Conservation (phyloP, 1,140 invertebrate species). For the Hetaerina americana region DNA sequence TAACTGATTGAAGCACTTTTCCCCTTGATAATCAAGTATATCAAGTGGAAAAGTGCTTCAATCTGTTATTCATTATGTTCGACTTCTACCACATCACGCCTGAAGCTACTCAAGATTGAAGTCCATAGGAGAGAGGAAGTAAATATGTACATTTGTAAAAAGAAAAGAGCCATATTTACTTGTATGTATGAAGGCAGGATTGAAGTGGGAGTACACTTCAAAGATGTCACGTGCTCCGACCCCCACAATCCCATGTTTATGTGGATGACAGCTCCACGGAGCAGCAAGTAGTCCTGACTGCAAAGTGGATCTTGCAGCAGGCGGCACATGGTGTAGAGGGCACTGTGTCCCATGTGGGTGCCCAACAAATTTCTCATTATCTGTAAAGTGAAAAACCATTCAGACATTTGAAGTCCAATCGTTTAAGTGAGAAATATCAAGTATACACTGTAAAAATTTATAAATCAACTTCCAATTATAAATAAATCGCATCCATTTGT, state of each 20-base stretch:
- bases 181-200: conserved; percentile 67
- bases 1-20: too few relatives aligned
- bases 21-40: too few relatives aligned
- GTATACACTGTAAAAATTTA: too few relatives aligned
- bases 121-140: conserved; percentile 7
- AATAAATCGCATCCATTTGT: too few relatives aligned
- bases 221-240: conserved; percentile 48
- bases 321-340: conserved; percentile 69
- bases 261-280: conserved; percentile 77
- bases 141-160: conserved; percentile 1
- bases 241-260: conserved; percentile 77
- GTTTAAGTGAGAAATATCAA: neutral
- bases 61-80: too few relatives aligned
- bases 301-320: conserved; percentile 48
- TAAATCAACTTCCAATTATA: neutral
- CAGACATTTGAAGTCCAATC: too few relatives aligned
- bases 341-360: conserved; percentile 79
- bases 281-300: conserved; percentile 34
- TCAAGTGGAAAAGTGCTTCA: too few relatives aligned
- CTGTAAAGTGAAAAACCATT: conserved; percentile 30
- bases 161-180: conserved; percentile 31
- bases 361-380: conserved; percentile 84
- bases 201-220: conserved; percentile 63
- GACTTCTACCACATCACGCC: too few relatives aligned
- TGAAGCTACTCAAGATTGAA: too few relatives aligned